Percentiles rank a stretch among this genome's conserved stretches.
Evolutionary conservation across 2,797 vertebrate species (phyloP).

Genomic region (Mus spretus): DNA sequence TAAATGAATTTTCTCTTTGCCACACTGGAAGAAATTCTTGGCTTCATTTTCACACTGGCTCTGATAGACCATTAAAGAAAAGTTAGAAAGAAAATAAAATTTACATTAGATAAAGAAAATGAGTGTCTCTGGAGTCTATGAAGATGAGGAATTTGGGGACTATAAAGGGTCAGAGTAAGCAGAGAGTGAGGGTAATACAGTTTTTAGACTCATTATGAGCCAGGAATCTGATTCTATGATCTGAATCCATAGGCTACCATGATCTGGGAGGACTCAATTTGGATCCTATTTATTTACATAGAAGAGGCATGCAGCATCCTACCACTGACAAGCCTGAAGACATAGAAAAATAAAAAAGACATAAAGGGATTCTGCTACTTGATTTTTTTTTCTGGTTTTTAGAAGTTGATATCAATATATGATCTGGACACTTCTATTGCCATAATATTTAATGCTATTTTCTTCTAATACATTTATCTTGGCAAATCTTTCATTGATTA

Average conservation of each 20-base stretch:
- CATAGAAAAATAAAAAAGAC: background rate
- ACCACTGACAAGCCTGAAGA: background rate
- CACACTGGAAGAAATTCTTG: conserved; percentile 38
- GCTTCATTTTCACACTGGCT: background rate
- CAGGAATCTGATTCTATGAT: background rate
- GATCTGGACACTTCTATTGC: conserved; percentile 47
- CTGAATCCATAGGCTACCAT: background rate
- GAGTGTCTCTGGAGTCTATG: background rate
- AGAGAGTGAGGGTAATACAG: background rate
- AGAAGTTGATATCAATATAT: background rate
- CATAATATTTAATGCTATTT: conserved; percentile 33
- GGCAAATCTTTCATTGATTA: conserved; percentile 58
- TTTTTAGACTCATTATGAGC: background rate
- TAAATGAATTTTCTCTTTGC: conserved; percentile 33
- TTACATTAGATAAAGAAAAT: conserved; percentile 11
- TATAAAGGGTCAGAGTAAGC: background rate
- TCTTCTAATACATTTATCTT: conserved; percentile 34
- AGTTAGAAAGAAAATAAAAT: background rate
- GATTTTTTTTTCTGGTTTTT: background rate
- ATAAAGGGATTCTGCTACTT: background rate
- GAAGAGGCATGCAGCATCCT: background rate
- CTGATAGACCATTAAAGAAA: conserved; percentile 30
- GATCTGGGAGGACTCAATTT: background rate
- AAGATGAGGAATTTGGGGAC: background rate
- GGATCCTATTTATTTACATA: background rate